Evolutionary conservation across 2,888 invertebrate genomes (phyloP), one percentile per base, ranked within the genome.

Genomic region (Zelleria hepariella): DNA sequence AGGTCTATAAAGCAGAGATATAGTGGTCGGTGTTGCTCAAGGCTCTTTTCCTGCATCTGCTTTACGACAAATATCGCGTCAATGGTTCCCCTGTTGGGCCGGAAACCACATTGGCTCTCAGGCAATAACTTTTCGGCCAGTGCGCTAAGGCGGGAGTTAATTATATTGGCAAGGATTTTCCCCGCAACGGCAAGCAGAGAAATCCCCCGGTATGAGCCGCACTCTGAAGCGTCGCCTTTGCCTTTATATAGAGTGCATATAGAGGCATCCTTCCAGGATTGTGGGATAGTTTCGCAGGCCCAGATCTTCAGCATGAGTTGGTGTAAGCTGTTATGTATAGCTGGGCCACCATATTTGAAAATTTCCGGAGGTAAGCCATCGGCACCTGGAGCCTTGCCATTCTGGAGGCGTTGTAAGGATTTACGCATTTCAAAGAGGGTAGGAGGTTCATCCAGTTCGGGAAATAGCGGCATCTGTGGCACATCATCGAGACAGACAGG

Each of bases 1-100:
- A 65, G 27, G 25, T 63, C 63, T 6, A 52, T n/a, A 10, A 4
- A 48, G n/a, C n/a, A n/a, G n/a, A n/a, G n/a, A n/a, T n/a, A n/a
- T n/a, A n/a, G n/a, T n/a, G n/a, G n/a, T n/a, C 48, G 48, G 48
- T 48, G n/a, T 52, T 52, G 52, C n/a, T 52, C 52, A 2, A 23
- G 24, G 52, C 52, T 20, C 21, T 52, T 52, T 21, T 52, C 52
- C n/a, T 52, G 52, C 5, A 52, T 24, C 21, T 52, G 52, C n/a
- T 21, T 52, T 5, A 52, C n/a, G n/a, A n/a, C n/a, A n/a, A n/a
- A n/a, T n/a, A n/a, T n/a, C n/a, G n/a, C n/a, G n/a, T n/a, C n/a
- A n/a, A n/a, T n/a, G n/a, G n/a, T n/a, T n/a, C n/a, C n/a, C n/a
- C n/a, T n/a, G n/a, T n/a, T n/a, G n/a, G n/a, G n/a, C n/a, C n/a